These are phyloP conservation scores for Diaperis boleti DNA, from an alignment of 2,888 invertebrate species.

Conservation along the genomic window DNA sequence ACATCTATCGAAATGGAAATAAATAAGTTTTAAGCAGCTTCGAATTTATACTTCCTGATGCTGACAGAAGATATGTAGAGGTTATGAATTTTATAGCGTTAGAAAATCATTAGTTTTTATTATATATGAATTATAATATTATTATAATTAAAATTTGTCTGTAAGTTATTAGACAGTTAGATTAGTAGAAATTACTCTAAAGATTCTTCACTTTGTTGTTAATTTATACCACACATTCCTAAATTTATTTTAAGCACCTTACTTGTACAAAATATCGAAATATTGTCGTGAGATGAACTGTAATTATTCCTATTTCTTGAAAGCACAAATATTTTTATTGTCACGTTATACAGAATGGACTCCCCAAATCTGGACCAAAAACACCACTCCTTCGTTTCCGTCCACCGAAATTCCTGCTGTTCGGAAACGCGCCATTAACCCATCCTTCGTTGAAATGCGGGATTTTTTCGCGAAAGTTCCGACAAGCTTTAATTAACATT, in stretches of 20 bases:
- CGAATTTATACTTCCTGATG: neutral
- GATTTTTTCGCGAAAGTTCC: slow-evolving; percentile 1
- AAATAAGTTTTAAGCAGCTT: neutral
- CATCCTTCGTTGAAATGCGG: neutral
- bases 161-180: too few relatives aligned
- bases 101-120: too few relatives aligned
- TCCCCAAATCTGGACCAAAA: neutral
- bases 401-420: slow-evolving; percentile 16
- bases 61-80: too few relatives aligned
- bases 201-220: too few relatives aligned
- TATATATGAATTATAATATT: too few relatives aligned
- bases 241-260: too few relatives aligned
- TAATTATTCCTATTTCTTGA: neutral
- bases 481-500: slow-evolving; percentile 13
- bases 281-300: neutral
- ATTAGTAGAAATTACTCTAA: too few relatives aligned
- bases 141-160: too few relatives aligned
- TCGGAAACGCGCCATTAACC: slow-evolving; percentile 24
- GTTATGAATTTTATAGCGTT: too few relatives aligned
- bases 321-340: neutral
- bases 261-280: too few relatives aligned
- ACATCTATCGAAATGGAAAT: neutral
- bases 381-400: neutral
- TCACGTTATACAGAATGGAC: neutral
- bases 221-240: too few relatives aligned